A percentile compares a stretch with the other conserved stretches of the same genome.
These are phyloP conservation scores for Mantis religiosa DNA, from an alignment of 2,888 invertebrate species.

Conservation along the genomic window DNA sequence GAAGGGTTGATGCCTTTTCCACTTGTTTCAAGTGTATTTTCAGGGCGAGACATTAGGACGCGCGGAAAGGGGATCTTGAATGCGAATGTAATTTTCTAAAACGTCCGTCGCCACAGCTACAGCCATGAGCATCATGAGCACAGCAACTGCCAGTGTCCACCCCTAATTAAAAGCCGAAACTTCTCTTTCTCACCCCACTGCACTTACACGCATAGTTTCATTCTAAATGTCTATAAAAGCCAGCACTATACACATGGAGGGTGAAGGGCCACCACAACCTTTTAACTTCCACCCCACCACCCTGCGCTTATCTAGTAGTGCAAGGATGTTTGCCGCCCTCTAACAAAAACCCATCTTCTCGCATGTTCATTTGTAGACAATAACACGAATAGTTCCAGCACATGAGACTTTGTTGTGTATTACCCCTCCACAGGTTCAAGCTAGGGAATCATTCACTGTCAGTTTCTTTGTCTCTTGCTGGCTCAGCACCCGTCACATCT, in stretches of 20 bases:
- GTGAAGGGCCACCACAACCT: background rate
- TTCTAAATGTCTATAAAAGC: conserved; percentile 13
- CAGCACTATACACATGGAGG: background rate
- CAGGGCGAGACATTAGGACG: background rate
- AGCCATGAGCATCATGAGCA: background rate
- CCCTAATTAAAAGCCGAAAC: conserved; percentile 13
- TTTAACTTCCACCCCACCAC: background rate
- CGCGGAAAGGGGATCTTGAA: background rate
- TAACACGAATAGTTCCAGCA: background rate
- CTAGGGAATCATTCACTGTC: background rate
- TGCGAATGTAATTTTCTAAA: conserved; percentile 14
- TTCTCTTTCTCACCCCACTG: conserved; percentile 5
- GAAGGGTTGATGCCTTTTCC: background rate
- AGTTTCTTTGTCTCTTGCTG: background rate
- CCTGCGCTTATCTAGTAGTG: background rate
- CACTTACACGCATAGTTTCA: conserved; percentile 11
- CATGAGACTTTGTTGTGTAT: background rate
- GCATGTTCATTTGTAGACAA: background rate
- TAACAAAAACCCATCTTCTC: background rate
- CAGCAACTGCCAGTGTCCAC: conserved; percentile 6
- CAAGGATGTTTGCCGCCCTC: background rate
- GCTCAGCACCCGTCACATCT: background rate
- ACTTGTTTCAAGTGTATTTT: background rate
- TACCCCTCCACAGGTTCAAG: background rate
- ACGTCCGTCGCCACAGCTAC: background rate